Base-by-base conservation (phyloP, 2,113 vertebrate genomes). In the Coregonus clupeaformis region DNA sequence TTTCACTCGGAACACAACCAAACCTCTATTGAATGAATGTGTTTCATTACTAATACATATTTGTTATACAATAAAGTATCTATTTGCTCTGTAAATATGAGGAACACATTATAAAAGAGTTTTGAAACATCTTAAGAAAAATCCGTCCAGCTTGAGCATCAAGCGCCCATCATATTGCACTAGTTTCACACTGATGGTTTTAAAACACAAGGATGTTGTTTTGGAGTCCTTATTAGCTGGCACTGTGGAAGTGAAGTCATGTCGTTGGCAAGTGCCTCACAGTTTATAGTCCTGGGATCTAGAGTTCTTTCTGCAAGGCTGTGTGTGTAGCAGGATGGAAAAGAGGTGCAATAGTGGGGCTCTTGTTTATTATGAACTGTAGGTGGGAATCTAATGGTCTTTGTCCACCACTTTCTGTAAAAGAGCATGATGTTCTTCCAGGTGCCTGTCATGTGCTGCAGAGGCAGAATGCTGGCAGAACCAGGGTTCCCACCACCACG, bases 121-220 rank as follows among this genome's bases (percentile, higher is more conserved):
- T 81, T 89, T 67, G 72, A 91, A 87, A 89, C 77, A 82, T 88
- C 68, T 81, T 87, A 89, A 86, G 86, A 92, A 88, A 84, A 86
- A 77, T 73, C 81, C 78, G 78, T 91, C 86, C 84, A 89, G 90
- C 92, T 93, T 92, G 91, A 93, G 87, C 89, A 92, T 92, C 92
- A 92, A 93, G 92, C 88, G 47, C 84, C 88, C 91, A 89, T 89
- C 90, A 88, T 92, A 92, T 92, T 93, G 91, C 90, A 91, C 84
- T 86, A 73, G 12, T 87, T 86, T 91, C 85, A 85, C 77, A 85
- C 86, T 89, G 89, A 92, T 91, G 90, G 87, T 86, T 84, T 42
- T 71, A 88, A 89, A 92, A 92, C 89, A 89, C 89, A 87, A 91
- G 89, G 74, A 76, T 86, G 91, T 91, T 86, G 91, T 92, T 90